Evolutionary conservation across 2,888 invertebrate species (phyloP).

Genomic region (Calliphora vomitoria): DNA sequence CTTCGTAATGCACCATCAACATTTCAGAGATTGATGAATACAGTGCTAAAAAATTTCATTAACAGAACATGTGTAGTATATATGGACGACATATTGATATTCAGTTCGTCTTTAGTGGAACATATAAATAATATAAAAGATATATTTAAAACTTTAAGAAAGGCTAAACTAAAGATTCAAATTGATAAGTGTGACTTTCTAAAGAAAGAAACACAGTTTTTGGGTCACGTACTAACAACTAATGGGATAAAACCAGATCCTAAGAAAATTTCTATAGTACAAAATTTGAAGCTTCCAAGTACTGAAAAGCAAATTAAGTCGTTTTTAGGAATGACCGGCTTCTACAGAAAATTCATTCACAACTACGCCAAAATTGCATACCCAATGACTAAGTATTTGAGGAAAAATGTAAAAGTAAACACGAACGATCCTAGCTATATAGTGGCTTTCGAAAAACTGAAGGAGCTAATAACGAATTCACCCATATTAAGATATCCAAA

Average conservation of each 20-base stretch:
- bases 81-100: background rate
- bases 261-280: background rate
- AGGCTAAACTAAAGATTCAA: background rate
- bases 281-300: background rate
- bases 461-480: too few relatives aligned
- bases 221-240: background rate
- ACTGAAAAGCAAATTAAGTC: background rate
- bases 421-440: too few relatives aligned
- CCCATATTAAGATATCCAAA: too few relatives aligned
- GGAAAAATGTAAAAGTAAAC: slow-evolving; percentile 1
- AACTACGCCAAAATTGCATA: slow-evolving; percentile 18
- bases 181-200: background rate
- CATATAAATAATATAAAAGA: background rate
- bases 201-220: background rate
- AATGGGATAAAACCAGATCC: background rate
- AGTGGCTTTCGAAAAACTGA: too few relatives aligned
- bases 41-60: background rate
- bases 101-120: background rate
- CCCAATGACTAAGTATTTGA: slow-evolving; percentile 11
- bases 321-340: background rate
- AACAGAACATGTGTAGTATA: background rate
- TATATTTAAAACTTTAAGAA: background rate
- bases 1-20: background rate
- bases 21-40: background rate
- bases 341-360: background rate